Conservation (phyloP, 2,113 vertebrate species). For the Origma solitaria region DNA sequence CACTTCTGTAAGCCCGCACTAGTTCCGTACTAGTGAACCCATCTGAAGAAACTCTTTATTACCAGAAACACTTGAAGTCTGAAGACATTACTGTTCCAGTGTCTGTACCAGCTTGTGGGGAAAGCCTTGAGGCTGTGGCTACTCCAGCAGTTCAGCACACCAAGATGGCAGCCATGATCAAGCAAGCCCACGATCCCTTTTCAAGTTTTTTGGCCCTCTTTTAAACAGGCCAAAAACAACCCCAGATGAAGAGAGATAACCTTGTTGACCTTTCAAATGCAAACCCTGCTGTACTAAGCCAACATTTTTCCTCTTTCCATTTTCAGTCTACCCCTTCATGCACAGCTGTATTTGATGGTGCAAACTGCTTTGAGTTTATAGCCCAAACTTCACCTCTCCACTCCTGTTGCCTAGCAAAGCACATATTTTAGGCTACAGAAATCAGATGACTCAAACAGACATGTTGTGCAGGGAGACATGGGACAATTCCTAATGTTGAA, state of each 20-base stretch:
- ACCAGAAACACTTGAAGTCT: neutral
- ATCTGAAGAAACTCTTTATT: neutral
- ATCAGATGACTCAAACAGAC: neutral
- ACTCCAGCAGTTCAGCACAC: neutral
- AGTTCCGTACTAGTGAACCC: neutral
- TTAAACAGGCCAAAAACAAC: neutral
- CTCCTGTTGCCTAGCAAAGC: neutral
- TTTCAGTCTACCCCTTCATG: neutral
- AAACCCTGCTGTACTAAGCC: neutral
- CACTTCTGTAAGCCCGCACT: neutral
- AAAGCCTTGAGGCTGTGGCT: neutral
- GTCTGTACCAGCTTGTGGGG: neutral
- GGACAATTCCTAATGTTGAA: neutral
- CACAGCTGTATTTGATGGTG: neutral
- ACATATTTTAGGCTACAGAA: neutral
- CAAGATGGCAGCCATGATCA: neutral
- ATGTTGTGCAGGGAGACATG: neutral
- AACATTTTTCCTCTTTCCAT: neutral
- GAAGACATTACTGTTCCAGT: neutral
- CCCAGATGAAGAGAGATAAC: neutral
- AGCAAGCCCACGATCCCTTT: neutral
- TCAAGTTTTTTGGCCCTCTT: neutral
- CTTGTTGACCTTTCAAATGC: neutral
- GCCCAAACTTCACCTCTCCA: neutral
- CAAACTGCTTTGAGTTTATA: neutral